Evolutionary conservation across 2,113 vertebrate species (phyloP), one percentile per base, ranked within the genome.

Genomic region (Agapornis roseicollis): DNA sequence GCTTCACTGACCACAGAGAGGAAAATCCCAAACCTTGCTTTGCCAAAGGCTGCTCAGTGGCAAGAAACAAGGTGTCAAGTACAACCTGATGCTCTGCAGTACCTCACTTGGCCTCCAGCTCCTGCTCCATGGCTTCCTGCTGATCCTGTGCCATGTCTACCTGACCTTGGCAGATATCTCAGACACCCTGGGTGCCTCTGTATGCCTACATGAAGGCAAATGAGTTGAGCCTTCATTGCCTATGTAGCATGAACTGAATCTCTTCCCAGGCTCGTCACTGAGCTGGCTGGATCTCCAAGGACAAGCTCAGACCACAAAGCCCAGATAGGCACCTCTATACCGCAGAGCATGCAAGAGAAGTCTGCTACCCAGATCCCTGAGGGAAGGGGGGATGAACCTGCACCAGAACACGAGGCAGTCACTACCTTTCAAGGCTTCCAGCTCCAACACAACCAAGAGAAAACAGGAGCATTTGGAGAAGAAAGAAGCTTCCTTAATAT

Each of bases 351-450:
- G 37, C 24, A 41, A 65, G 46, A 72, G 27, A 12, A 52, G 1
- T 33, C 42, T 64, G 42, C 74, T 72, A 12, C 18, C 29, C 6
- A 7, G 13, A 27, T 53, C 31, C 19, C 73, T 35, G 22, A 14
- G 33, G 24, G 17, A 42, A 84, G 18, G 1, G 10, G 6, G 19
- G 18, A 35, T 37, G 56, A 66, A 47, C 9, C 3, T 7, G 58
- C 23, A 68, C 27, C 10, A 33, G 22, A 39, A 37, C 7, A 49
- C 0, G 3, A 17, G 11, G n/a, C 14, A 64, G 7, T 8, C 7
- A 70, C 42, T 83, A 72, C 8, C 24, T 55, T 41, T 42, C 10
- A 49, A 70, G 49, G 8, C 35, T 83, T 71, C 56, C 63, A 71
- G 14, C 44, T 77, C n/a, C 31, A 29, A 24, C 46, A 37, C 12